These are phyloP conservation scores for Apotomis capreana DNA, from an alignment of 2,888 invertebrate genomes.

Conservation along the genomic window DNA sequence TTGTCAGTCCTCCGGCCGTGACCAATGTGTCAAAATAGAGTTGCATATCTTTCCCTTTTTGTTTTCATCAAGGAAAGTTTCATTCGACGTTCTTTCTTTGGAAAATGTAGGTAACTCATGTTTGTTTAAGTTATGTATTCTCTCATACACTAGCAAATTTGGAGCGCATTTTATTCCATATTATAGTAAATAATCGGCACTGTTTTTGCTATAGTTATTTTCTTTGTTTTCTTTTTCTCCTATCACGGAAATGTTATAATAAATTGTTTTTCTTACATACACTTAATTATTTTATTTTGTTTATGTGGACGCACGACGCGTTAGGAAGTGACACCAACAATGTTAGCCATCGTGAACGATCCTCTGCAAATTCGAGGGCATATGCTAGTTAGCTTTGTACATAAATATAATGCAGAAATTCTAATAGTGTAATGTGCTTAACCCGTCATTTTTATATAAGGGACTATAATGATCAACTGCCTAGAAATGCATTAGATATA, in stretches of 20 bases:
- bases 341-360: conserved; percentile 40
- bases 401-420: conserved; percentile 59
- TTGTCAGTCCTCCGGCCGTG: no score
- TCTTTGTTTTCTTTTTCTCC: conserved; percentile 69
- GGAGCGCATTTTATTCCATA: conserved; percentile 50
- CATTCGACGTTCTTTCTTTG: conserved; percentile 12
- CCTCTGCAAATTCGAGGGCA: conserved; percentile 46
- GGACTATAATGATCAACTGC: conserved; percentile 48
- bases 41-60: no score
- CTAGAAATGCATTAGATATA: conserved; percentile 55
- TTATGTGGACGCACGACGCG: conserved; percentile 41
- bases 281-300: conserved; percentile 64
- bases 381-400: conserved; percentile 62
- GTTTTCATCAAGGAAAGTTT: conserved; percentile 4
- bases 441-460: conserved; percentile 52
- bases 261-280: conserved; percentile 74
- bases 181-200: conserved; percentile 75
- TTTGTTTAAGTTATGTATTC: conserved; percentile 39
- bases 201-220: conserved; percentile 78
- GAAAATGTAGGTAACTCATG: conserved; percentile 55
- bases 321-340: conserved; percentile 48
- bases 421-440: conserved; percentile 58
- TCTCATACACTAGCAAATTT: conserved; percentile 39
- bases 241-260: conserved; percentile 72
- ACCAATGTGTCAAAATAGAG: no score